Percentiles rank a stretch among this genome's conserved stretches.
Evolutionary conservation across 2,888 invertebrate species (phyloP).

Genomic region (Thereva unica): DNA sequence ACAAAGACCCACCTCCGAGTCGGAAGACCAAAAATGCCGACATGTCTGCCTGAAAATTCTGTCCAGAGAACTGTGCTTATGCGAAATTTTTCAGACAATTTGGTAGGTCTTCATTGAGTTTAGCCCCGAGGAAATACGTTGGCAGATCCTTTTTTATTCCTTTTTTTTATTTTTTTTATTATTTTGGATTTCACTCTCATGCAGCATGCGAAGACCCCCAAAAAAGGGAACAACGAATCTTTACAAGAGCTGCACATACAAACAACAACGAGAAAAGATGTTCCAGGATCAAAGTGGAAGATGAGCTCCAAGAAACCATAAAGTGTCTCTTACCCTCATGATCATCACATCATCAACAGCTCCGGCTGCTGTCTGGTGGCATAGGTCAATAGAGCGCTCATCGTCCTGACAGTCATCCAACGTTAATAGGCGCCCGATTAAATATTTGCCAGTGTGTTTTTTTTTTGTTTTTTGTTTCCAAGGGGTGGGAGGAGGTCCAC

Average conservation of each 20-base stretch:
- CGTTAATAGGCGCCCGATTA: constrained; percentile 23
- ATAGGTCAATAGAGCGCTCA: constrained; percentile 28
- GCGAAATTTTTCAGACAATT: constrained; percentile 25
- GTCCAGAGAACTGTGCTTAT: constrained; percentile 26
- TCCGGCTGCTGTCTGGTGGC: constrained; percentile 23
- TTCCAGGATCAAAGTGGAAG: constrained; percentile 10
- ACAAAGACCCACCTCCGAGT: constrained; percentile 35
- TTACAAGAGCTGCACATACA: neutral
- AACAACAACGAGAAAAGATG: neutral
- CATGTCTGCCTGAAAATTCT: constrained; percentile 29
- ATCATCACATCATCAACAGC: constrained; percentile 36
- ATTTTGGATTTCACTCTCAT: too few relatives aligned
- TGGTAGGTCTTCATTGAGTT: constrained; percentile 21
- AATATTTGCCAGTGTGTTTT: constrained; percentile 30
- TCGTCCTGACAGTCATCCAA: constrained; percentile 10
- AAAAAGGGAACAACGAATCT: too few relatives aligned
- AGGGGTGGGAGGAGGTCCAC: constrained; percentile 6
- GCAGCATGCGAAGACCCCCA: too few relatives aligned
- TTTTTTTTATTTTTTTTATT: too few relatives aligned
- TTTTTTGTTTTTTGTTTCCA: constrained; percentile 1
- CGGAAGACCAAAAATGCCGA: constrained; percentile 29
- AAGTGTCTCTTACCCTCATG: constrained; percentile 26
- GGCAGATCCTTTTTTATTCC: neutral
- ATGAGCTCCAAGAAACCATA: constrained; percentile 31
- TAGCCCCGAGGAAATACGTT: constrained; percentile 23